A percentile compares a stretch with the other conserved stretches of the same genome.
phyloP scores from a whole-genome alignment of 2,113 vertebrate species.

The Sarotherodon lohbergeri region DNA sequence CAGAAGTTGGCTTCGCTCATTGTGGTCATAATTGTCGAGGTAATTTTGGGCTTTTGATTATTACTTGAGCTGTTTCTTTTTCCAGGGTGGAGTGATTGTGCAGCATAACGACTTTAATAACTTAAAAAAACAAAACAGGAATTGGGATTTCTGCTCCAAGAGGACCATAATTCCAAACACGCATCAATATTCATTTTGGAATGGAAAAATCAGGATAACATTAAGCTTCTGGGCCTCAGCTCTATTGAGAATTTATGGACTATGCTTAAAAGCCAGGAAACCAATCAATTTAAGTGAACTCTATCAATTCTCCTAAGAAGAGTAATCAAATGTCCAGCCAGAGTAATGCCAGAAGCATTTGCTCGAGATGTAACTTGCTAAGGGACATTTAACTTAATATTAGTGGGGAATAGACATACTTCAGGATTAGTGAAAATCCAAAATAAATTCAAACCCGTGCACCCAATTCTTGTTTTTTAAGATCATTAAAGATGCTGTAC shows the following conservation, averaged over 20 bases:
- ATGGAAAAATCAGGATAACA: not conserved
- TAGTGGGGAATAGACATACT: fast-evolving
- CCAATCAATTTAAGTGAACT: not conserved
- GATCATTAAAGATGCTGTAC: not conserved
- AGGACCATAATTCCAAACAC: fast-evolving
- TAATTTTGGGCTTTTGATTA: fast-evolving
- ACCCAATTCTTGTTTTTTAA: not conserved
- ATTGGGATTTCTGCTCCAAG: not conserved
- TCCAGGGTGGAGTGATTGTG: not conserved
- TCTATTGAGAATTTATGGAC: not conserved
- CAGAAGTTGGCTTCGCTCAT: fast-evolving
- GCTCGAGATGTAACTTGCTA: not conserved
- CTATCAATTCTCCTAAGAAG: fast-evolving
- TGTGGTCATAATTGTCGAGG: not conserved
- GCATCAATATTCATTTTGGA: not conserved
- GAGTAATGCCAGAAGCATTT: not conserved
- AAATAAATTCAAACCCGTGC: not conserved
- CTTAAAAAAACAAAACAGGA: not conserved
- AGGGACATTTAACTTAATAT: not conserved
- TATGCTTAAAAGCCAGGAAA: not conserved
- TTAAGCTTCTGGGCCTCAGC: not conserved
- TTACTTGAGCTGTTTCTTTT: not conserved
- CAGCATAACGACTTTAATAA: fast-evolving
- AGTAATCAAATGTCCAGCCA: not conserved
- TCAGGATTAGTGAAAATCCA: not conserved